Base-by-base conservation (phyloP, 2,113 vertebrate genomes). In the Amblyopsis rosae region DNA sequence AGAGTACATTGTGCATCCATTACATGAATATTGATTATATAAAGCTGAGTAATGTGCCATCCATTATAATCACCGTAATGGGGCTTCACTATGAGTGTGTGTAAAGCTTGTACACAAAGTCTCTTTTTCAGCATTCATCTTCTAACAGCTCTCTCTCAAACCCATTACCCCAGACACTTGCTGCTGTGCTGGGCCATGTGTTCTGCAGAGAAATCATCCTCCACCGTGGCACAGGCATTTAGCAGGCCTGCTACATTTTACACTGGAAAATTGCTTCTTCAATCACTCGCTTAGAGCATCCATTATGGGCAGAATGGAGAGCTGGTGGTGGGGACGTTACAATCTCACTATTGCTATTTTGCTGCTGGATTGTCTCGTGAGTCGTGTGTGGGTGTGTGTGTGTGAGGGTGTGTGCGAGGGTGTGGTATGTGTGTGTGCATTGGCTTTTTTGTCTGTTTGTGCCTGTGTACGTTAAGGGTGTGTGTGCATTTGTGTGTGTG, bases 251-350 rank as follows among this genome's bases (percentile, higher is more conserved):
- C 69, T 90, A 67, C 64, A 69, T 85, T 82, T 75, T 79, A 75
- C 81, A 67, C 61, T 47, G 12, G 66, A 65, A 82, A 70, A 70
- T 78, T 82, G 54, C 19, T 55, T 56, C 70, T 83, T 85, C 66
- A 83, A 79, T 85, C 76, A 77, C 63, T 12, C 12, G 50, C 69
- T 85, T 82, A 75, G 62, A 75, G 67, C 68, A 86, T 84, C 78
- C 78, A 77, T 87, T 84, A 77, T 49, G 49, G 72, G 65, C 46
- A 62, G 70, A 83, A 51, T 55, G 32, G 48, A 67, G 33, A 54
- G 70, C 13, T 45, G 1, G 63, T 45, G 49, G 2, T 12, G 15
- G 59, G 0, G 19, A 55, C 46, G 15, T 45, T 71, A 58, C 67
- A 62, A 67, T 70, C 62, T 26, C 17, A 67, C 47, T 59, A 59